These are phyloP conservation scores for Ochotona curzoniae DNA, from an alignment of 2,113 vertebrate species.

Conservation along the genomic window DNA sequence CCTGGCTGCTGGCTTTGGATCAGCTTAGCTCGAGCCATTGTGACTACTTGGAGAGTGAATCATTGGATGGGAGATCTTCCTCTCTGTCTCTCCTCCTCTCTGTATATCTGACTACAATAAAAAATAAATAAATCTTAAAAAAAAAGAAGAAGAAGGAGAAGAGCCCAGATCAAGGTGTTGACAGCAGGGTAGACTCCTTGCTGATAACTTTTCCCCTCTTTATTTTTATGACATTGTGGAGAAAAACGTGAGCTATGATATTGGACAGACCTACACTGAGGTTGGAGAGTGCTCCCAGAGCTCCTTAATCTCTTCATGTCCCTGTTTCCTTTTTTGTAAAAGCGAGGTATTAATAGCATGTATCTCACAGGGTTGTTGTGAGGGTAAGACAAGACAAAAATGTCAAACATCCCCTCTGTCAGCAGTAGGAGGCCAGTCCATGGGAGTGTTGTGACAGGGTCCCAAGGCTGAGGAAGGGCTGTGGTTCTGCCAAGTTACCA, in stretches of 20 bases:
- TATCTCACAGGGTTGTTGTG: background rate
- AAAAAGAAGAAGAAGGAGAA: no score
- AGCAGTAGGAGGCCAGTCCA: background rate
- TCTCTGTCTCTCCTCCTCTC: no score
- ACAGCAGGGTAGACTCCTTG: background rate
- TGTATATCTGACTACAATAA: no score
- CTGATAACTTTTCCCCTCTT: background rate
- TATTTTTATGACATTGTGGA: background rate
- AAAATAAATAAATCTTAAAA: no score
- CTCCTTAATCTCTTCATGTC: background rate
- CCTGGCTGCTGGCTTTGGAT: no score
- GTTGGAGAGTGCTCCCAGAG: background rate
- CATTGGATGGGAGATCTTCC: no score
- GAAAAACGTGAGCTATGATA: background rate
- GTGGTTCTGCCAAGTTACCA: background rate
- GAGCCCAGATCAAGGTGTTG: background rate
- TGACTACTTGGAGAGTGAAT: no score
- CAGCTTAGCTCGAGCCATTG: no score
- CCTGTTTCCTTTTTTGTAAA: slow-evolving; percentile 46
- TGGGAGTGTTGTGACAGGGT: background rate
- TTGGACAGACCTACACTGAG: background rate
- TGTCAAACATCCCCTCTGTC: background rate
- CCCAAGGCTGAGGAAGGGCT: background rate
- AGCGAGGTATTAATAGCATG: slow-evolving; percentile 56
- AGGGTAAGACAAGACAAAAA: slow-evolving; percentile 39